Percentiles rank a stretch among this genome's conserved stretches.
These are phyloP conservation scores for Drosophila dunni DNA, from an alignment of 1,140 invertebrate species.

Conservation along the genomic window DNA sequence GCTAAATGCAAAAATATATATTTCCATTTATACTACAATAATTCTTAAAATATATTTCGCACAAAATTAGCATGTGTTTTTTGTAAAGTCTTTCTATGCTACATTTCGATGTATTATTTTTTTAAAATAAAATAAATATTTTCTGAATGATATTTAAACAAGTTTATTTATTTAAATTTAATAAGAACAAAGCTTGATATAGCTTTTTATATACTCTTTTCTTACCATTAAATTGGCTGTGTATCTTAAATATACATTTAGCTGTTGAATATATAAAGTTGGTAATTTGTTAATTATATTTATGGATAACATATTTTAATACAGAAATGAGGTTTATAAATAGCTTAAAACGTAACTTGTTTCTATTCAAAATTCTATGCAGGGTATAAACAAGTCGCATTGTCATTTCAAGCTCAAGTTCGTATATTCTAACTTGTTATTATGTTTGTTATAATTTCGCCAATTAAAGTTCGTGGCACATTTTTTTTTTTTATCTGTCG, in stretches of 20 bases:
- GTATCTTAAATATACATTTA: too few relatives aligned
- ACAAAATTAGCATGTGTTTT: constrained; percentile 36
- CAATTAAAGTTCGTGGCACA: constrained; percentile 37
- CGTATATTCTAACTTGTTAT: constrained; percentile 8
- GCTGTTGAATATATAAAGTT: too few relatives aligned
- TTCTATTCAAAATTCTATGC: neutral
- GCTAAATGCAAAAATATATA: constrained; percentile 10
- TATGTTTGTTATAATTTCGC: constrained; percentile 36
- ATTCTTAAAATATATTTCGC: constrained; percentile 19
- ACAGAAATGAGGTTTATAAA: too few relatives aligned
- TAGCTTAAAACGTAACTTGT: too few relatives aligned
- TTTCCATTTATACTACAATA: constrained; percentile 27
- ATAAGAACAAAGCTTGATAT: too few relatives aligned
- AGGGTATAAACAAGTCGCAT: neutral
- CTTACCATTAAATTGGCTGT: too few relatives aligned
- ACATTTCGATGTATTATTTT: constrained; percentile 46
- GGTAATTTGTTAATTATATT: too few relatives aligned
- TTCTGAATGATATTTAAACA: constrained; percentile 27
- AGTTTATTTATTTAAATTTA: neutral
- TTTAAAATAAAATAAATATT: constrained; percentile 51
- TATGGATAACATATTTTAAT: too few relatives aligned
- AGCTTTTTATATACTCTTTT: too few relatives aligned
- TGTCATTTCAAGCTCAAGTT: neutral
- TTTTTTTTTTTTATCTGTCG: constrained; percentile 37
- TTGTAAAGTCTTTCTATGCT: constrained; percentile 26